A percentile compares a stretch with the other conserved stretches of the same genome.
Evolutionary conservation across 2,113 vertebrate species (phyloP).

Genomic region (Verasper variegatus): DNA sequence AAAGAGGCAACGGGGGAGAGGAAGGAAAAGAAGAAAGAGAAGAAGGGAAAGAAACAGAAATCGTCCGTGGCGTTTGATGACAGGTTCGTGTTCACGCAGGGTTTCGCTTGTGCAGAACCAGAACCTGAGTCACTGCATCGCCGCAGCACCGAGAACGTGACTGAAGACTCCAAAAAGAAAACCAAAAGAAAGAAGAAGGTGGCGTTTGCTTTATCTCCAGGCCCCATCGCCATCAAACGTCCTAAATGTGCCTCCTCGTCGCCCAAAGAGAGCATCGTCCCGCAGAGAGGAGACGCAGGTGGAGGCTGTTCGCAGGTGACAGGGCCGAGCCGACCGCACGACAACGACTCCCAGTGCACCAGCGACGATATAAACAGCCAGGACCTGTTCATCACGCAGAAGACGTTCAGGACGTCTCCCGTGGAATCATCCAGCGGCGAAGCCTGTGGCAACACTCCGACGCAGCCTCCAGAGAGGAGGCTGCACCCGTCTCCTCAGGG

Average conservation of each 20-base stretch:
- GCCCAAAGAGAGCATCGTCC: neutral
- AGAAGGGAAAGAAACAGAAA: conserved; percentile 50
- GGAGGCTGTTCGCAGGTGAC: neutral
- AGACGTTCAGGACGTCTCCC: conserved; percentile 66
- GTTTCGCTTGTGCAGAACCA: neutral
- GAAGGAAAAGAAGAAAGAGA: conserved; percentile 62
- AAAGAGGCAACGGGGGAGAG: conserved; percentile 30
- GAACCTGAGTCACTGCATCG: neutral
- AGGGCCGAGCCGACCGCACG: neutral
- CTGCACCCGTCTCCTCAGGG: neutral
- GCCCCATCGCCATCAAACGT: conserved; percentile 22
- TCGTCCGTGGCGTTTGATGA: neutral
- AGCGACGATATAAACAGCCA: conserved; percentile 79
- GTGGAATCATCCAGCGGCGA: conserved; percentile 58
- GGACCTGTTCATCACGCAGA: conserved; percentile 86
- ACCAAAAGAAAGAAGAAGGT: conserved; percentile 71
- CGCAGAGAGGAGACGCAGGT: neutral
- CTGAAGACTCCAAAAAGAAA: conserved; percentile 24
- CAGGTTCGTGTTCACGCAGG: neutral
- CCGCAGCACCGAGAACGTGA: neutral
- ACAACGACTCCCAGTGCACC: conserved; percentile 51
- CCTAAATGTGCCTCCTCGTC: conserved; percentile 5
- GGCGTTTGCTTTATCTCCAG: conserved; percentile 57
- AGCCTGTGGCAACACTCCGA: conserved; percentile 4
- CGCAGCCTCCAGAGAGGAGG: neutral